Evolutionary conservation across 37 sponge, comb jelly and placozoan species (phyloP).

Genomic region (Petrosia ficiformis): DNA sequence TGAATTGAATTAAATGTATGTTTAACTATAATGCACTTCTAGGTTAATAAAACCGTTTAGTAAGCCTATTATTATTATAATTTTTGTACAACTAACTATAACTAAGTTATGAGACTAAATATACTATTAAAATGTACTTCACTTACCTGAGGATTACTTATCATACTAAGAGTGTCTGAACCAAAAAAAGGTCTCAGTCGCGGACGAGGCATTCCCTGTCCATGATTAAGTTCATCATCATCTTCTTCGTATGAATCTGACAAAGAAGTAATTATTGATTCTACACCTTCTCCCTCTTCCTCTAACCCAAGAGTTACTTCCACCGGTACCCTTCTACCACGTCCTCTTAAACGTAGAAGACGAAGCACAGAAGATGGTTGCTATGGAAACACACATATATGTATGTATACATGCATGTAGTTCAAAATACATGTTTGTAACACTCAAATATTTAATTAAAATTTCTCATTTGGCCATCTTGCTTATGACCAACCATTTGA

Average conservation of each 20-base stretch:
- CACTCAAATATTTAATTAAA: too few species aligned
- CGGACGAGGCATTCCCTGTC: constrained; percentile 1
- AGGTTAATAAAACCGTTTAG: too few species aligned
- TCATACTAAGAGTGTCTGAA: constrained; percentile 57
- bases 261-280: constrained; percentile 41
- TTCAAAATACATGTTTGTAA: too few species aligned
- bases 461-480: too few species aligned
- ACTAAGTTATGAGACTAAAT: too few species aligned
- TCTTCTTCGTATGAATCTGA: constrained; percentile 53
- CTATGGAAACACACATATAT: constrained; percentile 1
- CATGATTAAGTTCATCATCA: constrained; percentile 29
- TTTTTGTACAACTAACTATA: too few species aligned
- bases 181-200: constrained; percentile 55
- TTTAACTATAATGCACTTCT: too few species aligned
- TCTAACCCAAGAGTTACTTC: constrained; percentile 26
- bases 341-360: not conserved
- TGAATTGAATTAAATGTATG: too few species aligned
- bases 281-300: constrained; percentile 39
- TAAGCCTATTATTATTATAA: too few species aligned
- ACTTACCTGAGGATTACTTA: constrained; percentile 43
- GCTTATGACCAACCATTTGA: too few species aligned
- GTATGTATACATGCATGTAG: not conserved
- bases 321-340: constrained; percentile 12
- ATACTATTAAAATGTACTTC: too few species aligned
- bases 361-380: constrained; percentile 9